Evolutionary conservation across 1,140 invertebrate genomes (phyloP).

Genomic region (Gryon sp.): DNA sequence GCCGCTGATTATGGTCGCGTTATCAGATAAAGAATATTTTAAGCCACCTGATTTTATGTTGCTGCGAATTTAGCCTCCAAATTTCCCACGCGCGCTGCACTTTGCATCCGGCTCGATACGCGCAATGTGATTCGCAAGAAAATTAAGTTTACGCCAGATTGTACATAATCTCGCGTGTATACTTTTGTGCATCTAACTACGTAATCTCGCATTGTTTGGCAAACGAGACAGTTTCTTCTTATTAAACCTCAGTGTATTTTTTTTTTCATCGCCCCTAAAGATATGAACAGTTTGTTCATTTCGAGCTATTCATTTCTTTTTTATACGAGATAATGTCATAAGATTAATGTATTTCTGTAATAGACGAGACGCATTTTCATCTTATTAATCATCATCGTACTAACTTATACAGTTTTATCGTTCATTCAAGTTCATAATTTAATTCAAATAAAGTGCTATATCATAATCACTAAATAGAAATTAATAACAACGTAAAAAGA

Average conservation of each 20-base stretch:
- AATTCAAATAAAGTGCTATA: no score
- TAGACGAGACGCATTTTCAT: no score
- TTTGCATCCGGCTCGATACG: conserved; percentile 40
- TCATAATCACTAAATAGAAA: no score
- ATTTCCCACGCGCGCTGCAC: conserved; percentile 42
- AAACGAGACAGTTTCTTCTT: conserved; percentile 16
- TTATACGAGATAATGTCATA: conserved; percentile 5
- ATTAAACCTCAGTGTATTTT: conserved; percentile 7
- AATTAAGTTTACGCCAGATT: conserved; percentile 26
- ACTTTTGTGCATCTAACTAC: conserved; percentile 26
- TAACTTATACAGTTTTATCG: no score
- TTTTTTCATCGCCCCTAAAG: conserved; percentile 21
- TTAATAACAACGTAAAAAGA: no score
- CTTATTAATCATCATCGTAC: no score
- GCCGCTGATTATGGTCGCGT: conserved; percentile 52
- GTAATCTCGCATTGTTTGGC: conserved; percentile 30
- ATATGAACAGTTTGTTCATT: conserved; percentile 10
- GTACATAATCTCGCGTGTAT: conserved; percentile 7
- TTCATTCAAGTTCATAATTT: no score
- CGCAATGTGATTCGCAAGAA: conserved; percentile 22
- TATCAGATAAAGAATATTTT: conserved; percentile 60
- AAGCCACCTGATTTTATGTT: conserved; percentile 39
- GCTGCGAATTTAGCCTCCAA: conserved; percentile 19
- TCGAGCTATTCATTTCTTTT: conserved; percentile 3
- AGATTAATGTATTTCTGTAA: conserved; percentile 1